Base-by-base conservation (phyloP, 1,140 invertebrate genomes). In the Zophobas morio region DNA sequence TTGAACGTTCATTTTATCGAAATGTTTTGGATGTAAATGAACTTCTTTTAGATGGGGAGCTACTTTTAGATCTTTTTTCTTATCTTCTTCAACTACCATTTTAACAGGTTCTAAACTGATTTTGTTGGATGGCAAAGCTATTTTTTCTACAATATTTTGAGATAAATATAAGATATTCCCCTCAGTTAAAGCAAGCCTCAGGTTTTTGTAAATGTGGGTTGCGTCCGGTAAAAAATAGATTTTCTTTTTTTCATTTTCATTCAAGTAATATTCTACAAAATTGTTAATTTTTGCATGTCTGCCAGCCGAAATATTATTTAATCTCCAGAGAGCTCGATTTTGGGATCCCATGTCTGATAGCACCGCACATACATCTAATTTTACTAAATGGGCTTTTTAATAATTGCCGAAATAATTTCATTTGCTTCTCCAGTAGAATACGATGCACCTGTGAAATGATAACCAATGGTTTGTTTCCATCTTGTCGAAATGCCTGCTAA, bases 151-250 rank as follows among this genome's bases (percentile, higher is more conserved):
- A 53, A 53, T 36, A 32, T 49, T 6, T 37, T 74, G 2, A n/a
- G 34, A 35, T 5, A 74, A 54, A 34, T n/a, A 6, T 32, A 74
- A 74, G 35, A 5, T 53, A 8, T 54, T 35, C 6, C 20, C 35
- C 36, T 54, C 36, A 5, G 33, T 54, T 1, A 74, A 20, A 20
- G 71, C 0, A 32, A 20, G 1, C 6, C 56, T 47, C 32, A 78
- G 36, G 56, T 74, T 78, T 78, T 78, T 78, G 42, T 66, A 74
- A 32, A 70, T 36, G 60, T 78, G 76, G 2, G 66, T 72, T 42
- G 71, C 39, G 35, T 78, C 76, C 6, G 71, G 76, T 47, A 74
- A 32, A 35, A 77, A 20, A 74, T 39, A 74, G 3, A 71, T 34
- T 71, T 71, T 71, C 6, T 71, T 53, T 6, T 2, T 2, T 53